phyloP scores from a whole-genome alignment of 2,888 invertebrate genomes.

The Cylindroiulus punctatus region DNA sequence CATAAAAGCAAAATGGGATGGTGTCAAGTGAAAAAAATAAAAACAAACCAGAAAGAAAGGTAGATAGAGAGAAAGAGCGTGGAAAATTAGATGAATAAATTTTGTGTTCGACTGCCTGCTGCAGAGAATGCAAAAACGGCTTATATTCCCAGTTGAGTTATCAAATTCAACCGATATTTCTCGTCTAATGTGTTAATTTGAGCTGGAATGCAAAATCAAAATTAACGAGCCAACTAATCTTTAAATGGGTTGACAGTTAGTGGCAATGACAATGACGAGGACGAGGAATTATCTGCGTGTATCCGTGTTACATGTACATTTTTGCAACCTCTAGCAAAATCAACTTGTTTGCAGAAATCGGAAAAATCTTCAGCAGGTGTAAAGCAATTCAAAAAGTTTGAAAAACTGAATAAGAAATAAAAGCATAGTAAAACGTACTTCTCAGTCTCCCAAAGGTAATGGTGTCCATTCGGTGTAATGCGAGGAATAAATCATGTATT shows the following conservation, averaged over 20 bases:
- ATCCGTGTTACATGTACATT: not conserved
- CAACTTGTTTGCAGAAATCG: not conserved
- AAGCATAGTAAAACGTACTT: not conserved
- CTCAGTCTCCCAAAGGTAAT: not conserved
- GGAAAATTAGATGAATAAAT: not conserved
- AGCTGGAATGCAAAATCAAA: not conserved
- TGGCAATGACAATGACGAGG: not conserved
- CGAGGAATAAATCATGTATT: not conserved
- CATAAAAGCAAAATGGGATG: conserved; percentile 66
- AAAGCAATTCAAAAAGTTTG: not conserved
- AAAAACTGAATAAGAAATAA: not conserved
- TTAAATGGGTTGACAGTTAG: not conserved
- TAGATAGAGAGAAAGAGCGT: conserved; percentile 55
- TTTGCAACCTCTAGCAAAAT: not conserved
- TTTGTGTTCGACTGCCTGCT: not conserved
- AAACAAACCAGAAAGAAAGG: conserved; percentile 55
- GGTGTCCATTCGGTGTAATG: not conserved
- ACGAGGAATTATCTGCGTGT: not conserved
- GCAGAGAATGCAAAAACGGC: not conserved
- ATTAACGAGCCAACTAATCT: not conserved
- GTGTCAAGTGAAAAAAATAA: conserved; percentile 49
- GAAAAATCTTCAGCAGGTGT: not conserved
- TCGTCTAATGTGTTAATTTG: not conserved
- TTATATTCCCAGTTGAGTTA: not conserved
- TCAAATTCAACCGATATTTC: not conserved